Percentiles rank a stretch among this genome's conserved stretches.
phyloP scores from a whole-genome alignment of 2,797 vertebrate genomes.

The Menidia menidia region DNA sequence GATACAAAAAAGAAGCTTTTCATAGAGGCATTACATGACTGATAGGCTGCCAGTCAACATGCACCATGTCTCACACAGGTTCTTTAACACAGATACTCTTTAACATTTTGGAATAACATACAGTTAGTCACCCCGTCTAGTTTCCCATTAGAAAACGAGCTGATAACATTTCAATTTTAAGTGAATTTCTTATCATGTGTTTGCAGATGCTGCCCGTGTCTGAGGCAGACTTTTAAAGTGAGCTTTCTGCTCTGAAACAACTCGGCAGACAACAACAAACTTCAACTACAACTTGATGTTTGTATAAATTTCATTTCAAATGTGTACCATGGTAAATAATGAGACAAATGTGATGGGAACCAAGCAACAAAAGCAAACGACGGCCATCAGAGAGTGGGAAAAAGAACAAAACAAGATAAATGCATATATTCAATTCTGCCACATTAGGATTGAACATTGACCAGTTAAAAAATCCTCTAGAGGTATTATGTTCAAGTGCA shows the following conservation, averaged over 20 bases:
- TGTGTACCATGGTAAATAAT: neutral
- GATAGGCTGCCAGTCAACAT: slow-evolving; percentile 40
- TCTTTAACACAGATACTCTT: slow-evolving; percentile 25
- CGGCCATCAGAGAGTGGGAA: neutral
- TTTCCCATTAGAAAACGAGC: slow-evolving; percentile 1
- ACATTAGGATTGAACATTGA: too few species aligned
- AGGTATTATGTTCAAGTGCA: neutral
- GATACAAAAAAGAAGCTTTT: slow-evolving; percentile 32
- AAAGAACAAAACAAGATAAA: too few species aligned
- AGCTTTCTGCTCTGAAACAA: slow-evolving; percentile 11
- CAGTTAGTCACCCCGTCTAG: neutral
- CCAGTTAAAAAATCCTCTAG: neutral
- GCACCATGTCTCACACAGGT: slow-evolving; percentile 30
- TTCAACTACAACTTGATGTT: neutral
- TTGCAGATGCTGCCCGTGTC: neutral
- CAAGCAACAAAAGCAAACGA: slow-evolving; percentile 8
- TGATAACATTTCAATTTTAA: neutral
- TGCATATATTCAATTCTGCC: too few species aligned
- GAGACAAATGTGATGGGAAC: slow-evolving; percentile 6
- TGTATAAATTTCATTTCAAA: neutral
- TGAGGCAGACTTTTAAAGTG: neutral
- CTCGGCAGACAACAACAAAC: slow-evolving; percentile 9
- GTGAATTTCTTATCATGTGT: slow-evolving; percentile 13
- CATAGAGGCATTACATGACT: slow-evolving; percentile 44
- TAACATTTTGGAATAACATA: neutral